Percentiles rank a stretch among this genome's conserved stretches.
Evolutionary conservation across 2,797 vertebrate genomes (phyloP).

Genomic region (Erithacus rubecula): DNA sequence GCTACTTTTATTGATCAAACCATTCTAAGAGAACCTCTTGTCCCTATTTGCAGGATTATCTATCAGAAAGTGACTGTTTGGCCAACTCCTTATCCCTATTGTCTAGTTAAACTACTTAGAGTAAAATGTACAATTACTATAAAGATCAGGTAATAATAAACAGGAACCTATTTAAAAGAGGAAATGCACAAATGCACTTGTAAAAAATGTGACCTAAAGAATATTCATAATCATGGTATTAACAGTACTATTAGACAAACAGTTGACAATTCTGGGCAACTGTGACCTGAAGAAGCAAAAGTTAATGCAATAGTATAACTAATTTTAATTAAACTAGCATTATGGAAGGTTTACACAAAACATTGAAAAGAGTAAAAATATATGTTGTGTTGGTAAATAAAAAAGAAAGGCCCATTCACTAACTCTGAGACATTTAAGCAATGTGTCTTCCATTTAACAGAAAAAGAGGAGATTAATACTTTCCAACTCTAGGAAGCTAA

Average conservation of each 20-base stretch:
- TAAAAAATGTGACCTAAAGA: background rate
- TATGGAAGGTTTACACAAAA: background rate
- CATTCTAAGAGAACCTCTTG: background rate
- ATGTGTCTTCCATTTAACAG: background rate
- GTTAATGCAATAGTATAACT: background rate
- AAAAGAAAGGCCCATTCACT: background rate
- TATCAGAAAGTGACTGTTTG: background rate
- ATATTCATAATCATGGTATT: background rate
- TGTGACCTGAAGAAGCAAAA: background rate
- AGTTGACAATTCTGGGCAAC: background rate
- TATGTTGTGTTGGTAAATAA: background rate
- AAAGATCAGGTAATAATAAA: background rate
- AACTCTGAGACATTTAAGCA: background rate
- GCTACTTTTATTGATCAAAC: background rate
- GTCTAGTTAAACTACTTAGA: background rate
- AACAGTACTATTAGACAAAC: background rate
- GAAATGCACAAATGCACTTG: background rate
- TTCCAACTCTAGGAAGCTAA: background rate
- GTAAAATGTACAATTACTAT: background rate
- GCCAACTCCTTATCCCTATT: background rate
- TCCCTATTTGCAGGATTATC: background rate
- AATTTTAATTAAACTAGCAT: background rate
- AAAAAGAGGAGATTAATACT: background rate
- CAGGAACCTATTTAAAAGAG: background rate
- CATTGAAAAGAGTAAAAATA: background rate